Evolutionary conservation across 2,113 vertebrate genomes (phyloP).

Genomic region (Nipponia nippon): DNA sequence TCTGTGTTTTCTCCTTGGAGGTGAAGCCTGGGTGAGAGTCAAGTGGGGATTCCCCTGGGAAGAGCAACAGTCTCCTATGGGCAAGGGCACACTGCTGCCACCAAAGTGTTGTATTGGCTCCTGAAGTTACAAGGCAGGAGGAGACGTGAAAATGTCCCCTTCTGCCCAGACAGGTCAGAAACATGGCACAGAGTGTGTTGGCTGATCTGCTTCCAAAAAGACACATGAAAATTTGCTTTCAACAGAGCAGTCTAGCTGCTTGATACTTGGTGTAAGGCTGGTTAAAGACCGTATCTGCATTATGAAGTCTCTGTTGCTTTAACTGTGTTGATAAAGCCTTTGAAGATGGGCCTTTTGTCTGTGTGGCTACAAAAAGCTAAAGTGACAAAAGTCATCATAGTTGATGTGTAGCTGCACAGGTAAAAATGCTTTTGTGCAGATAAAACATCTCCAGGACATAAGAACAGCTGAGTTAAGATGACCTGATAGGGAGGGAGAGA

Average conservation of each 20-base stretch:
- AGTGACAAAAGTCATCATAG: not conserved
- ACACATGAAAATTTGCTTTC: not conserved
- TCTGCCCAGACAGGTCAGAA: not conserved
- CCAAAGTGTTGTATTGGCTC: not conserved
- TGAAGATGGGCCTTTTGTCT: not conserved
- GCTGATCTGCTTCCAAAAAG: not conserved
- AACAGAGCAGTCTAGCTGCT: not conserved
- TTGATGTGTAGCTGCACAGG: not conserved
- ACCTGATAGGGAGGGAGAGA: not conserved
- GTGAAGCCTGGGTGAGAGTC: not conserved
- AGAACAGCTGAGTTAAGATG: slow-evolving; percentile 9
- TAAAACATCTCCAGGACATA: not conserved
- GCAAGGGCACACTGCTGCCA: not conserved
- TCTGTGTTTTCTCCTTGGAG: not conserved
- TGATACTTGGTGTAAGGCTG: not conserved
- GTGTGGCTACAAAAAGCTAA: not conserved
- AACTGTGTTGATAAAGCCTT: not conserved
- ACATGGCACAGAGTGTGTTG: not conserved
- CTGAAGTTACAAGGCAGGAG: not conserved
- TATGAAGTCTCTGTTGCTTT: not conserved
- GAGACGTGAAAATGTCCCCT: not conserved
- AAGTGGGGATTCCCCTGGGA: not conserved
- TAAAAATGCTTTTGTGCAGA: not conserved
- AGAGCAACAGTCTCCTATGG: not conserved
- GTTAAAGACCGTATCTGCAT: not conserved